phyloP scores from a whole-genome alignment of 2,113 vertebrate genomes.

The Myotis lucifugus region DNA sequence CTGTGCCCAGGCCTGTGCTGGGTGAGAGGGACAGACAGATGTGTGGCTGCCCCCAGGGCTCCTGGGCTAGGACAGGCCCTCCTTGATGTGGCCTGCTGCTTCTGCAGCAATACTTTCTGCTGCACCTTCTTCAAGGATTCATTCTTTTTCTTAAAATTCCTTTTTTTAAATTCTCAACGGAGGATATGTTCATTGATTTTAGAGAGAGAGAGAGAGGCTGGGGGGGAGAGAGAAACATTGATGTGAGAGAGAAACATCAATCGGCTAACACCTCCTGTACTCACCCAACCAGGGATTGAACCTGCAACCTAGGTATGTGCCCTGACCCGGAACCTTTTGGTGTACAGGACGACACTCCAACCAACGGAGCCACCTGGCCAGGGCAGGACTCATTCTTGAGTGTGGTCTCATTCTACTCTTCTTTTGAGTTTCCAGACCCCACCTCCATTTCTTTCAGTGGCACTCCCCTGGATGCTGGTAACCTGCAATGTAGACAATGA shows the following conservation, averaged over 20 bases:
- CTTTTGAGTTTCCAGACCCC: background rate
- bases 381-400: background rate
- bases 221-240: no score
- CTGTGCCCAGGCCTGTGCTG: background rate
- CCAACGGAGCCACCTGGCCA: background rate
- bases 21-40: background rate
- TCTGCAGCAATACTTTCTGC: background rate
- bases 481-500: background rate
- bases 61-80: background rate
- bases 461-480: background rate
- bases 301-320: no score
- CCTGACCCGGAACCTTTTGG: background rate
- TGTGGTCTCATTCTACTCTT: background rate
- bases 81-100: accelerated
- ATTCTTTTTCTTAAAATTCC: background rate
- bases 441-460: background rate
- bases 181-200: background rate
- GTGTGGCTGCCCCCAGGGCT: background rate
- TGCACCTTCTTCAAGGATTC: background rate
- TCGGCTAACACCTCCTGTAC: background rate
- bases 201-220: background rate
- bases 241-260: background rate
- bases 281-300: no score
- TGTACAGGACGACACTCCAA: background rate
- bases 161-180: background rate